A percentile compares a stretch with the other conserved stretches of the same genome.
These are phyloP conservation scores for Dryocosmus kuriphilus DNA, from an alignment of 2,888 invertebrate species.

Conservation along the genomic window DNA sequence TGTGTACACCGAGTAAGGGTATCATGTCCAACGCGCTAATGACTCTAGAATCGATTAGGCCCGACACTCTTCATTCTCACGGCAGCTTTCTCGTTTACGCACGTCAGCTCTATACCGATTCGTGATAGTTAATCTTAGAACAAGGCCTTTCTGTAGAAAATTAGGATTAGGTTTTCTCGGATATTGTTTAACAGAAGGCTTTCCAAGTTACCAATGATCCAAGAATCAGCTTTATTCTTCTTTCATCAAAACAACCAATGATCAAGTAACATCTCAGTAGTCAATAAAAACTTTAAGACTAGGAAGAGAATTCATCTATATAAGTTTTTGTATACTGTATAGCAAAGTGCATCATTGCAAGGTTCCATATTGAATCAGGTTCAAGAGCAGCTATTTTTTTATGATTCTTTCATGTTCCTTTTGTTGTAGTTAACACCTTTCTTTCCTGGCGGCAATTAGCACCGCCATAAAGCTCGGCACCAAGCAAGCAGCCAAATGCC, in stretches of 20 bases:
- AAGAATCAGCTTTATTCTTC: background rate
- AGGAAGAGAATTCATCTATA: background rate
- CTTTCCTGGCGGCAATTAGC: constrained; percentile 72
- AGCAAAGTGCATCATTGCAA: background rate
- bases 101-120: constrained; percentile 44
- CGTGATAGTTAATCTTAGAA: constrained; percentile 1
- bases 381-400: constrained; percentile 35
- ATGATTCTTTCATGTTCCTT: constrained; percentile 49
- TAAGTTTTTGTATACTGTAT: background rate
- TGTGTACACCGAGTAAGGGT: constrained; percentile 61
- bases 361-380: constrained; percentile 23
- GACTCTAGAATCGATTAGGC: constrained; percentile 73
- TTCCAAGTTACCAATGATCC: background rate
- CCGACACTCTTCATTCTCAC: constrained; percentile 58
- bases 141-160: background rate
- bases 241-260: background rate
- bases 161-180: background rate
- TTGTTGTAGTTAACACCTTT: constrained; percentile 71
- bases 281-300: too few relatives aligned
- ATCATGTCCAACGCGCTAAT: constrained; percentile 72
- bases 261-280: too few relatives aligned
- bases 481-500: constrained; percentile 51
- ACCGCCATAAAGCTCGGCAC: constrained; percentile 65
- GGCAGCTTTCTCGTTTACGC: constrained; percentile 58
- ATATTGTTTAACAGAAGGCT: background rate